phyloP scores from a whole-genome alignment of 2,113 vertebrate species.

The Myxocyprinus asiaticus region DNA sequence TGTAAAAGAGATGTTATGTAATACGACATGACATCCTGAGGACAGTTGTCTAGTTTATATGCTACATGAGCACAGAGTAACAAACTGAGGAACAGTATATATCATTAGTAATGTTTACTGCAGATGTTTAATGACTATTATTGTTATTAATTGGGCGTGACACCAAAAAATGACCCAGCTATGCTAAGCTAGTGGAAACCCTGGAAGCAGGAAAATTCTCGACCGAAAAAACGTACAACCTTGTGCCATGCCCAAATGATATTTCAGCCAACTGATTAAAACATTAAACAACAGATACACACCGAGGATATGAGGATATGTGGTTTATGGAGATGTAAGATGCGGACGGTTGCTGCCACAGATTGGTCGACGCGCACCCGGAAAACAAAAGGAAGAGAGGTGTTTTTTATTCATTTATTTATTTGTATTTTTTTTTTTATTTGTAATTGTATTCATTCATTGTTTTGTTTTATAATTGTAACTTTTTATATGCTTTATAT shows the following conservation, averaged over 20 bases:
- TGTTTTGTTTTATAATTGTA: no score
- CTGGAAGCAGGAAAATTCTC: background rate
- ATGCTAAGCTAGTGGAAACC: constrained; percentile 41
- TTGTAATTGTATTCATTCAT: no score
- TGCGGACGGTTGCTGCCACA: constrained; percentile 31
- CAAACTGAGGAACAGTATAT: background rate
- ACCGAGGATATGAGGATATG: constrained; percentile 7
- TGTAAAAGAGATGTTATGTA: background rate
- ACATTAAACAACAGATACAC: background rate
- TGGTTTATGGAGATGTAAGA: constrained; percentile 35
- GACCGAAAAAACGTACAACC: background rate
- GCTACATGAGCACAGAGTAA: background rate
- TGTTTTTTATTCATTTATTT: no score
- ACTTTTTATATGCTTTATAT: no score
- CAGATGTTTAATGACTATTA: background rate
- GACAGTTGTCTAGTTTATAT: background rate
- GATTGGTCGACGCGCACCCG: constrained; percentile 41
- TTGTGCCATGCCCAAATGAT: background rate
- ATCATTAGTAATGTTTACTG: background rate
- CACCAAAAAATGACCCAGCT: constrained; percentile 8
- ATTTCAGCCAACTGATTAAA: background rate
- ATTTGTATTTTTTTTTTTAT: no score
- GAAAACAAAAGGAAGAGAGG: constrained; percentile 47
- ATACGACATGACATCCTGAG: background rate
- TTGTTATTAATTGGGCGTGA: constrained; percentile 6